Evolutionary conservation across 2,797 vertebrate species (phyloP), one percentile per base, ranked within the genome.

Genomic region (Phataginus tricuspis): DNA sequence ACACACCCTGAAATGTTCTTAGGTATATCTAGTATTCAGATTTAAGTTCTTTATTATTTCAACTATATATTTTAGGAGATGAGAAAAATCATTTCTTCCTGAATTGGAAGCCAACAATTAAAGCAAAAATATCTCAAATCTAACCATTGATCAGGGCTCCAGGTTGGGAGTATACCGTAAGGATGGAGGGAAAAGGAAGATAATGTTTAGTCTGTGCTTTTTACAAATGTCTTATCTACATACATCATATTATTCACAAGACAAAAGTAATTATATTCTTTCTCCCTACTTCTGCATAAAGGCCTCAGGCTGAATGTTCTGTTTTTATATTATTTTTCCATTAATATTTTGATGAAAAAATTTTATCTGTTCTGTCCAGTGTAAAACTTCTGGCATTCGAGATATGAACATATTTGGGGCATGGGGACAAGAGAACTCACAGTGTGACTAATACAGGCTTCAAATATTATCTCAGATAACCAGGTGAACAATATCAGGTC

Each of bases 341-440:
- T 51, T 80, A 68, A 87, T 59, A 66, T 29, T 86, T 83, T 91
- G 13, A 86, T 86, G 14, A 69, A 93, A 94, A 93, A 13, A 8
- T 80, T 53, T 64, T 45, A 77, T 78, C 51, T 77, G 15, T 12
- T 69, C 69, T 93, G 23, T 74, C 49, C 9, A 82, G 19, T 51
- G 31, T 74, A 63, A 75, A 57, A 72, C 27, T 69, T 86, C 16
- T 19, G 64, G 42, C 11, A 53, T 12, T 31, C 27, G 25, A 91
- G 39, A 9, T 19, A 71, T 21, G 34, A 53, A 74, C 31, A 37
- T 13, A 42, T 37, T 92, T 85, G 4, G 25, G 16, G 5, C 23
- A 18, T 16, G 2, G 39, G 15, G 80, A 82, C 31, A 53, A 21
- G 16, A 75, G 19, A 86, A 37, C 7, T 57, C 31, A 75, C 9